Percentiles rank a stretch among this genome's conserved stretches.
phyloP scores from a whole-genome alignment of 2,888 invertebrate species.

The Phyllotreta cruciferae region DNA sequence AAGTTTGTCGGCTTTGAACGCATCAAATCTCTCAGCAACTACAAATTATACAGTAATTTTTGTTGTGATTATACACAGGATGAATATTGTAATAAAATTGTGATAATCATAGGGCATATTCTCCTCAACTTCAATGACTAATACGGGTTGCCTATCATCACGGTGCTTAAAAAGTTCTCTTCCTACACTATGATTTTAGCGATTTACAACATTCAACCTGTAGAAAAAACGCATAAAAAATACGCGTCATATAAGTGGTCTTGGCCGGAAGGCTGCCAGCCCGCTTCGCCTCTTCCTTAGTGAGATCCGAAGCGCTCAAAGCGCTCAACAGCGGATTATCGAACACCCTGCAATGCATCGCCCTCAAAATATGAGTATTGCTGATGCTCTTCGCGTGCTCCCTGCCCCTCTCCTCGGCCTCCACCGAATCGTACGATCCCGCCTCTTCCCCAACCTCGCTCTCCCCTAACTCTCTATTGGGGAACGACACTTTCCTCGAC shows the following conservation, averaged over 20 bases:
- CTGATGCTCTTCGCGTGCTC: conserved; percentile 24
- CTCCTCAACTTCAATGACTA: no score
- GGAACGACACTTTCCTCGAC: neutral
- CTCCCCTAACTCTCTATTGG: neutral
- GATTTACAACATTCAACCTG: no score
- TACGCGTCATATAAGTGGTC: conserved; percentile 29
- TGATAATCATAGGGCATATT: no score
- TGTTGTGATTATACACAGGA: neutral
- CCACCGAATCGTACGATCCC: neutral
- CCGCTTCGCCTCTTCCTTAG: neutral
- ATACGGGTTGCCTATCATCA: neutral
- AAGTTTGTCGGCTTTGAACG: conserved; percentile 25
- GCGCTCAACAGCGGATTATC: conserved; percentile 25
- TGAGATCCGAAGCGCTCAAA: conserved; percentile 13
- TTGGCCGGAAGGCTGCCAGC: neutral
- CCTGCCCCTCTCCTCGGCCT: neutral
- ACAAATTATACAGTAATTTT: neutral
- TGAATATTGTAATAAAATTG: no score
- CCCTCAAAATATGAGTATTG: conserved; percentile 11
- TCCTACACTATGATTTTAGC: no score
- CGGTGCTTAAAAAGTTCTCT: no score
- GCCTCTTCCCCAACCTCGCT: neutral
- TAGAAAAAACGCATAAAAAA: neutral
- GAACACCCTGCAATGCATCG: neutral
- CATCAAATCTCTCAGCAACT: conserved; percentile 21